phyloP scores from a whole-genome alignment of 2,888 invertebrate genomes.

The Stenodera caucasica region DNA sequence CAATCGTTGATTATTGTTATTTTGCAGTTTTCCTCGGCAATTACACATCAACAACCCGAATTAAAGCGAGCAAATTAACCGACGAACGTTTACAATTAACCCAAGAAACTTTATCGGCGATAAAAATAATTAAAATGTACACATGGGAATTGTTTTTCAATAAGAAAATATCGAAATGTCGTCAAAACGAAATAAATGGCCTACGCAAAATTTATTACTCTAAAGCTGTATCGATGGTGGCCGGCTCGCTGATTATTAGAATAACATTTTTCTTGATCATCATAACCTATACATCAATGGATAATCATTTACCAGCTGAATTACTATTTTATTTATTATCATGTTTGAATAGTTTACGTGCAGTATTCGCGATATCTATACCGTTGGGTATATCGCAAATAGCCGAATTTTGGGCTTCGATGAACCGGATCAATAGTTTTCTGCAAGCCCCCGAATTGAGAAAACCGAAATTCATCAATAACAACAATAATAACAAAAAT shows the following conservation, averaged over 20 bases:
- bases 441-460: slow-evolving; percentile 28
- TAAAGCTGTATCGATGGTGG: slow-evolving; percentile 44
- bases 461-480: slow-evolving; percentile 7
- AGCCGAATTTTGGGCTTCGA: slow-evolving; percentile 39
- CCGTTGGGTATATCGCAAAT: slow-evolving; percentile 36
- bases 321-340: slow-evolving; percentile 39
- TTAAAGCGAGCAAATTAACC: slow-evolving; percentile 36
- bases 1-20: background rate
- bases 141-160: slow-evolving; percentile 43
- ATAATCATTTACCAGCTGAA: slow-evolving; percentile 35
- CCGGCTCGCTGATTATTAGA: slow-evolving; percentile 43
- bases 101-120: slow-evolving; percentile 38
- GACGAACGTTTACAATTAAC: slow-evolving; percentile 40
- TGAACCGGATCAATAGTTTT: slow-evolving; percentile 36
- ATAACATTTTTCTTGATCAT: slow-evolving; percentile 41
- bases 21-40: background rate
- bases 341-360: slow-evolving; percentile 33
- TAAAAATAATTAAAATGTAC: slow-evolving; percentile 44
- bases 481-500: slow-evolving; percentile 4
- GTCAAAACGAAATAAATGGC: slow-evolving; percentile 69
- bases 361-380: slow-evolving; percentile 33
- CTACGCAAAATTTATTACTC: slow-evolving; percentile 49
- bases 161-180: slow-evolving; percentile 34
- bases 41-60: slow-evolving; percentile 23
- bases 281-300: slow-evolving; percentile 38